Evolutionary conservation across 2,113 vertebrate species (phyloP), one percentile per base, ranked within the genome.

Genomic region (Agapornis roseicollis): DNA sequence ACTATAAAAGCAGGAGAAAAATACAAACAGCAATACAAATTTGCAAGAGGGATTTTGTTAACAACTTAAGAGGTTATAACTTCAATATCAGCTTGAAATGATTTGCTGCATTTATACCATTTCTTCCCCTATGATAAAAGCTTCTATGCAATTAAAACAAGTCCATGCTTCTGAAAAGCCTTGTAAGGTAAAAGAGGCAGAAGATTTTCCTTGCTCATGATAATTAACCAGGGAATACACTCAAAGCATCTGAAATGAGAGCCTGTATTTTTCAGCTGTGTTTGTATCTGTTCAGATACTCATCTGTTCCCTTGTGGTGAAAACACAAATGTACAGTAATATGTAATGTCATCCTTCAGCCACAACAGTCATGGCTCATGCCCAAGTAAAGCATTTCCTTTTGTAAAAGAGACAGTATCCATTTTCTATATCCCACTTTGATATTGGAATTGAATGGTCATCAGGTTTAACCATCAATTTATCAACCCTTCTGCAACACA

Each of bases 281-380:
- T 95, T 96, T 96, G 55, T 91, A 76, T 94, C 80, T 93, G 64
- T 82, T 93, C 78, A 85, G 90, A 81, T 92, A 44, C 66, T 96
- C 90, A 89, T 97, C 91, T 96, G 70, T 92, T 96, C 79, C 71
- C 86, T 94, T 94, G 76, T 90, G 85, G 71, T 91, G 88, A 90
- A 95, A 97, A 96, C 94, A 96, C 53, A 97, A 94, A 96, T 84
- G 87, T 93, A 94, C 66, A 91, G 74, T 92, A 94, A 93, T 89
- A 85, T 82, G 72, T 91, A 94, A 93, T 79, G 84, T 71, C 72
- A 87, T 88, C 86, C 94, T 93, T 93, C 80, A 85, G 88, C 90
- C 93, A 89, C 88, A 96, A 83, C 87, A 95, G 35, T 65, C 24
- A 11, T 94, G 83, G 66, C 73, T 96, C 84, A 61, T 73, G 53